A percentile compares a stretch with the other conserved stretches of the same genome.
These are phyloP conservation scores for Bolinopsis microptera DNA, from an alignment of 37 sponge, comb jelly and placozoan species.

Conservation along the genomic window DNA sequence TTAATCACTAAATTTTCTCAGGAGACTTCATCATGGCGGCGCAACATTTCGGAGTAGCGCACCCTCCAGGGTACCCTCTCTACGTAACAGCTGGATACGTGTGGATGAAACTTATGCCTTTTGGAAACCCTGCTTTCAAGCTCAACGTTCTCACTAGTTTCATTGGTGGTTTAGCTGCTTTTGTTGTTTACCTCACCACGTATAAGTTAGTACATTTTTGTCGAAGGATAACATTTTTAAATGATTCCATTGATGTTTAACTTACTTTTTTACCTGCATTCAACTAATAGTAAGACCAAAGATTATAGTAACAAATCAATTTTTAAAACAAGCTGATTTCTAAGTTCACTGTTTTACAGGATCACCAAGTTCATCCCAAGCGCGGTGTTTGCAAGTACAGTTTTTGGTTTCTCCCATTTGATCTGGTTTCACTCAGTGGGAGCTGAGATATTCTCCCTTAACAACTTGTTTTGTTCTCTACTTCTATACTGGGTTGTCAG, in stretches of 20 bases:
- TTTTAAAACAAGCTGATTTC: neutral
- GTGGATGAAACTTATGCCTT: slow-evolving; percentile 53
- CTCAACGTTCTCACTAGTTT: slow-evolving; percentile 37
- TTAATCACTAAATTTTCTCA: neutral
- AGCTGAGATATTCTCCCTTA: slow-evolving; percentile 59
- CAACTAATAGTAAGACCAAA: no score
- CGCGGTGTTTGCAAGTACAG: slow-evolving; percentile 52
- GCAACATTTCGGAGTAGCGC: slow-evolving; percentile 46
- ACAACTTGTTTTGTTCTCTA: slow-evolving; percentile 23
- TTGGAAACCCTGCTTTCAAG: slow-evolving; percentile 60
- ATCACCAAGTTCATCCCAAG: slow-evolving; percentile 56
- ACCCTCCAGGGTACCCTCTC: slow-evolving; percentile 56
- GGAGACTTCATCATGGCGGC: slow-evolving; percentile 41
- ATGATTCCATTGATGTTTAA: neutral
- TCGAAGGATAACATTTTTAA: neutral
- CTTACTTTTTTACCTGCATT: neutral
- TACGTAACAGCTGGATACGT: slow-evolving; percentile 45
- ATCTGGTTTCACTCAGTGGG: slow-evolving; percentile 65
- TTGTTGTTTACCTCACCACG: slow-evolving; percentile 28
- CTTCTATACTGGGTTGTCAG: slow-evolving; percentile 52
- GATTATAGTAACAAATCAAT: neutral
- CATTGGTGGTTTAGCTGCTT: slow-evolving; percentile 58
- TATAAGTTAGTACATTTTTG: slow-evolving; percentile 7
- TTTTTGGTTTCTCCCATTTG: slow-evolving; percentile 58
- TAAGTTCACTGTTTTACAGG: neutral